Evolutionary conservation across 2,888 invertebrate species (phyloP).

Genomic region (Empis livida): DNA sequence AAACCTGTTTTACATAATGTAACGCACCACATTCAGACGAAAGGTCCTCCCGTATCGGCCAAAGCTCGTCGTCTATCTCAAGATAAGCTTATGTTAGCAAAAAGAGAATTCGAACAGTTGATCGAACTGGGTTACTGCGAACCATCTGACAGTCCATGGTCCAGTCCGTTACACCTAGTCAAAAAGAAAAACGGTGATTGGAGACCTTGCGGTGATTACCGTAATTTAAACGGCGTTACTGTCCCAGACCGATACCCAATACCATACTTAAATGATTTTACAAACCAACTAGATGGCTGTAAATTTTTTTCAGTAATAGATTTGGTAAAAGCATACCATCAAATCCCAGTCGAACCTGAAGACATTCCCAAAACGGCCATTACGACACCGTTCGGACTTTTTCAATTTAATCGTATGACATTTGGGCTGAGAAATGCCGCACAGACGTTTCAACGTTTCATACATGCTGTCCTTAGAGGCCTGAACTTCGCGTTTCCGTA

Average conservation of each 20-base stretch:
- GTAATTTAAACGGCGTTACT: constrained; percentile 11
- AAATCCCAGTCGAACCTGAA: constrained; percentile 22
- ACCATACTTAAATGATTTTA: constrained; percentile 21
- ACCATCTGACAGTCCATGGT: neutral
- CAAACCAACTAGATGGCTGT: constrained; percentile 13
- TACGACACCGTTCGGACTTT: constrained; percentile 26
- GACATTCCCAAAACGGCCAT: constrained; percentile 29
- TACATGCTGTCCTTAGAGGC: constrained; percentile 17
- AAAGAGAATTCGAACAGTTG: neutral
- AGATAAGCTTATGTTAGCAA: neutral
- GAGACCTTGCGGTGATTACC: neutral
- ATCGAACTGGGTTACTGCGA: neutral
- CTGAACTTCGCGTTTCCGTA: constrained; percentile 9
- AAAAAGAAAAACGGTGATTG: neutral
- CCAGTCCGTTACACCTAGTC: neutral
- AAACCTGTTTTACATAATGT: neutral
- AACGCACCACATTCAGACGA: neutral
- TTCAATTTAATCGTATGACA: constrained; percentile 21
- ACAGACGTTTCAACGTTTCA: constrained; percentile 24
- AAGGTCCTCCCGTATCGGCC: neutral
- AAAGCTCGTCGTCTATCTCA: neutral
- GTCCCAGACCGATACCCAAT: constrained; percentile 24
- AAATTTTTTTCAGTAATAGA: constrained; percentile 21
- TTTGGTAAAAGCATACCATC: constrained; percentile 23
- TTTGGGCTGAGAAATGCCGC: constrained; percentile 26